Evolutionary conservation across 2,113 vertebrate genomes (phyloP).

Genomic region (Lepus timidus): DNA sequence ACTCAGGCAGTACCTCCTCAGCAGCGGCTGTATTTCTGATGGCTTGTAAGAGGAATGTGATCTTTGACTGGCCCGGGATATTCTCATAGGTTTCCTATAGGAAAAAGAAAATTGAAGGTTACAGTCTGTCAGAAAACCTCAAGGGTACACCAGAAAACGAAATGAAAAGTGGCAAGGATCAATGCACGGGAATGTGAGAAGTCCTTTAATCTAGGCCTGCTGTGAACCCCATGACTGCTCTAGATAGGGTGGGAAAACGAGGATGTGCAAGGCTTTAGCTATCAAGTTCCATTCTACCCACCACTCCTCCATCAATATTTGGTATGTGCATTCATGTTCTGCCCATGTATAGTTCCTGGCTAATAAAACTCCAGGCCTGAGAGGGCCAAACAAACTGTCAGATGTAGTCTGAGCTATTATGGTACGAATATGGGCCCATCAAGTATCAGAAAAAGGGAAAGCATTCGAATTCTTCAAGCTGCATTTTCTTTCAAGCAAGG

Average conservation of each 20-base stretch:
- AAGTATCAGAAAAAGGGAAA: not conserved
- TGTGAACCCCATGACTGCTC: not conserved
- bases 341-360: not conserved
- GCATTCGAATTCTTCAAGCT: constrained; percentile 18
- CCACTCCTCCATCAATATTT: not conserved
- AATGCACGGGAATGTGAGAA: not conserved
- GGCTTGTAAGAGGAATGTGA: constrained; percentile 97
- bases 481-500: constrained; percentile 31
- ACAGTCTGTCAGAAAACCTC: not conserved
- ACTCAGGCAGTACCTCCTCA: constrained; percentile 92
- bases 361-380: not conserved
- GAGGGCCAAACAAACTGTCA: not conserved
- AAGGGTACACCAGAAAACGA: not conserved
- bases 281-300: not conserved
- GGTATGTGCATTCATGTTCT: not conserved
- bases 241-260: not conserved
- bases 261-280: not conserved
- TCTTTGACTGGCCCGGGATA: constrained; percentile 96
- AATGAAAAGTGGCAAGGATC: not conserved
- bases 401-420: not conserved
- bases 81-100: constrained; percentile 96
- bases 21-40: constrained; percentile 95
- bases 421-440: not conserved
- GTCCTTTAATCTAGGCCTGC: not conserved
- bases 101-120: constrained; percentile 58